Conservation (phyloP, 1,140 invertebrate genomes). For the Cydia splendana region DNA sequence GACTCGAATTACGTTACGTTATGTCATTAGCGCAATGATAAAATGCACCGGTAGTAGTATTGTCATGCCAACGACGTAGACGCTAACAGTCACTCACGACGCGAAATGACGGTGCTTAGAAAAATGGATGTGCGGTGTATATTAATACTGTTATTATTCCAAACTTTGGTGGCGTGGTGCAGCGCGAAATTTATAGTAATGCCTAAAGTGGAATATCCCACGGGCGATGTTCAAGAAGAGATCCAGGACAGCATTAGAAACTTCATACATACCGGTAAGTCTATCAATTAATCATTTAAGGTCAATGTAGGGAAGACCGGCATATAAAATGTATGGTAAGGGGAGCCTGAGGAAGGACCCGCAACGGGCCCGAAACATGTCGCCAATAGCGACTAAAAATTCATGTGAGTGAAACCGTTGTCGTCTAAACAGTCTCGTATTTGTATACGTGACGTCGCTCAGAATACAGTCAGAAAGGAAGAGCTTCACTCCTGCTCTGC, state of each 20-base stretch:
- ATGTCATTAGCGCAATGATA: conserved; percentile 39
- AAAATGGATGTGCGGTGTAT: conserved; percentile 72
- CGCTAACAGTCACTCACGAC: neutral
- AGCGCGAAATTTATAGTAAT: conserved; percentile 56
- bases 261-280: conserved; percentile 70
- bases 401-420: too few species aligned
- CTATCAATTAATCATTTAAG: neutral
- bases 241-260: conserved; percentile 69
- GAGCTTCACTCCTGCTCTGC: too few species aligned
- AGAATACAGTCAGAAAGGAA: too few species aligned
- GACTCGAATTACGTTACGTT: conserved; percentile 27
- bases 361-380: too few species aligned
- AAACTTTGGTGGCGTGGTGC: conserved; percentile 64
- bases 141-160: conserved; percentile 68
- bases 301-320: too few species aligned
- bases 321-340: too few species aligned
- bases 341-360: too few species aligned
- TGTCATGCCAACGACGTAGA: conserved; percentile 26
- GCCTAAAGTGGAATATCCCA: conserved; percentile 41
- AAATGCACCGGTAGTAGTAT: conserved; percentile 48
- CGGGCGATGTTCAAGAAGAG: conserved; percentile 46
- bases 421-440: too few species aligned
- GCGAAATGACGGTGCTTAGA: conserved; percentile 46
- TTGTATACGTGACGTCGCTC: too few species aligned
- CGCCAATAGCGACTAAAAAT: too few species aligned